Evolutionary conservation across 2,888 invertebrate genomes (phyloP).

Genomic region (Cybosia mesomella): DNA sequence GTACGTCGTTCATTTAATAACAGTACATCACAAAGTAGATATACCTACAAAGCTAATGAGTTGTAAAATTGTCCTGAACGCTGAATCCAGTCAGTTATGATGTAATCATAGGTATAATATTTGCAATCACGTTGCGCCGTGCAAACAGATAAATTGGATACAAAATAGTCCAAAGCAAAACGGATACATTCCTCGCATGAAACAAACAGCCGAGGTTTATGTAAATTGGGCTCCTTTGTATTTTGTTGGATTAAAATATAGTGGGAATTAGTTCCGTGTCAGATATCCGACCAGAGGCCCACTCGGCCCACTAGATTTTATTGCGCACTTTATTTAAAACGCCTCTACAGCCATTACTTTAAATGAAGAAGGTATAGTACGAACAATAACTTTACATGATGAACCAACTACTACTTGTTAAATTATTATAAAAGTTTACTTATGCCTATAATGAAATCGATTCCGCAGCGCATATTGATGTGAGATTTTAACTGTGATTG

Average conservation of each 20-base stretch:
- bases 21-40: neutral
- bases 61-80: conserved; percentile 42
- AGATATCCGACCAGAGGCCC: conserved; percentile 72
- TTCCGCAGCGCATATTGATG: too few relatives aligned
- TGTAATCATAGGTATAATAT: conserved; percentile 55
- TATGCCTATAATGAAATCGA: too few relatives aligned
- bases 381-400: neutral
- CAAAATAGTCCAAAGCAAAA: conserved; percentile 76
- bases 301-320: conserved; percentile 76
- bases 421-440: neutral
- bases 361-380: conserved; percentile 49
- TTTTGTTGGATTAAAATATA: conserved; percentile 85
- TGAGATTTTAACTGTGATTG: too few relatives aligned
- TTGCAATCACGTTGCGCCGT: conserved; percentile 57
- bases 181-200: conserved; percentile 83
- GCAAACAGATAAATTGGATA: conserved; percentile 77
- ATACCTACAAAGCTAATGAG: conserved; percentile 36
- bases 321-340: conserved; percentile 73
- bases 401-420: neutral
- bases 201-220: conserved; percentile 86
- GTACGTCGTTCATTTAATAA: conserved; percentile 3
- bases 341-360: conserved; percentile 58
- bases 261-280: conserved; percentile 85
- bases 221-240: conserved; percentile 86
- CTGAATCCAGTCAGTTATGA: conserved; percentile 33